These are phyloP conservation scores for Parazoanthus swiftii DNA, from an alignment of 92 coral and sea anemone genomes.

Conservation along the genomic window DNA sequence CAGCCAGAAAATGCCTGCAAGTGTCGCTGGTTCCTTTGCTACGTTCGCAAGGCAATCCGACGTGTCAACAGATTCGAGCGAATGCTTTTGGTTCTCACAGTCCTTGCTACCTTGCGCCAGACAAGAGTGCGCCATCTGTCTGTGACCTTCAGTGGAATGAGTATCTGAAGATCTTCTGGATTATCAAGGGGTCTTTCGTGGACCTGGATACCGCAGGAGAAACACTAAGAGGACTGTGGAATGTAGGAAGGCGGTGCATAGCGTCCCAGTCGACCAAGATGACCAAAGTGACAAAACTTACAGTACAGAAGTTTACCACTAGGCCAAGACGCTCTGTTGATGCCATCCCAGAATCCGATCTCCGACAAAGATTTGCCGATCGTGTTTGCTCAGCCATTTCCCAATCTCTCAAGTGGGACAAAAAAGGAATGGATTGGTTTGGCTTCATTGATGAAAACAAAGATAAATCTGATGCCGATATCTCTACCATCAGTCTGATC, in stretches of 20 bases:
- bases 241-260: slow-evolving; percentile 49
- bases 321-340: slow-evolving; percentile 39
- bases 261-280: not conserved
- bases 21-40: slow-evolving; percentile 60
- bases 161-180: slow-evolving; percentile 56
- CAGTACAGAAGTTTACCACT: slow-evolving; percentile 20
- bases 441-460: not conserved
- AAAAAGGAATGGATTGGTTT: slow-evolving; percentile 6
- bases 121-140: slow-evolving; percentile 49
- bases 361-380: slow-evolving; percentile 13
- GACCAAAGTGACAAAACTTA: slow-evolving; percentile 44
- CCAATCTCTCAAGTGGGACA: not conserved
- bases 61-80: slow-evolving; percentile 56
- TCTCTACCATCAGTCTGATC: not conserved
- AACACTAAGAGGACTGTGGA: slow-evolving; percentile 70
- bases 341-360: slow-evolving; percentile 5
- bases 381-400: slow-evolving; percentile 21
- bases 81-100: slow-evolving; percentile 53
- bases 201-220: slow-evolving; percentile 57
- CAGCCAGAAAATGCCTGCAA: slow-evolving; percentile 71
- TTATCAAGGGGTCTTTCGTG: slow-evolving; percentile 56
- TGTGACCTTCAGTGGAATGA: slow-evolving; percentile 61
- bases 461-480: not conserved
- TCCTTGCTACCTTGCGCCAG: slow-evolving; percentile 64
- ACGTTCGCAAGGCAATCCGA: slow-evolving; percentile 19